Percentiles rank a stretch among this genome's conserved stretches.
These are phyloP conservation scores for Drosophila seclusa DNA, from an alignment of 2,888 invertebrate genomes.

Conservation along the genomic window DNA sequence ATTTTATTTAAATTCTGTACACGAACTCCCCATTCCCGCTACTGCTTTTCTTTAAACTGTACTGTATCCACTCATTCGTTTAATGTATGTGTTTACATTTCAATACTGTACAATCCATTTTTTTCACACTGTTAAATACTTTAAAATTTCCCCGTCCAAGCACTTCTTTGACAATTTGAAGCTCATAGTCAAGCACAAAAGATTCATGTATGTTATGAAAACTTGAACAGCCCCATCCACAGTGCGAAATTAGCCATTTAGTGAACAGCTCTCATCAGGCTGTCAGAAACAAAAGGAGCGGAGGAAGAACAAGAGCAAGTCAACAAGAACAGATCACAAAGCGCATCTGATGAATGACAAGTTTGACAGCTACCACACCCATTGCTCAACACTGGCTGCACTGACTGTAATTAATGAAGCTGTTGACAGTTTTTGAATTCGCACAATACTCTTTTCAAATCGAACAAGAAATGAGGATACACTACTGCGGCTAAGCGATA, in stretches of 20 bases:
- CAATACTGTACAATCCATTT: background rate
- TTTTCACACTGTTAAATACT: background rate
- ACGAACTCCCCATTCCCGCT: accelerated
- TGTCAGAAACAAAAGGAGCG: constrained; percentile 62
- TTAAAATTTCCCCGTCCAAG: too few species aligned
- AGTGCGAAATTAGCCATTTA: constrained; percentile 24
- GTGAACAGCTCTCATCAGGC: constrained; percentile 20
- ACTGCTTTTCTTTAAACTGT: background rate
- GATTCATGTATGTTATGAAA: constrained; percentile 14
- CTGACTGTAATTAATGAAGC: constrained; percentile 66
- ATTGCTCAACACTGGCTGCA: constrained; percentile 54
- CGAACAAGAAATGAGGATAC: constrained; percentile 22
- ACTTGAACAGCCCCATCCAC: background rate
- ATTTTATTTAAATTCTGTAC: background rate
- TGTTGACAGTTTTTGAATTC: constrained; percentile 73
- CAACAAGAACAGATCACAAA: constrained; percentile 23
- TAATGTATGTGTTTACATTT: background rate
- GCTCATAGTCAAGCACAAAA: background rate
- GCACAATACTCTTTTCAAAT: constrained; percentile 39
- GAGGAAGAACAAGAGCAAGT: constrained; percentile 6
- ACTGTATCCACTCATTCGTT: background rate
- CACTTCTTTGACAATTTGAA: too few species aligned
- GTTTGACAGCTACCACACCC: constrained; percentile 65
- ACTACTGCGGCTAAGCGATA: constrained; percentile 7
- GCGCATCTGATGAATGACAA: constrained; percentile 73